Evolutionary conservation across 2,888 invertebrate species (phyloP).

Genomic region (Melanchra persicariae): DNA sequence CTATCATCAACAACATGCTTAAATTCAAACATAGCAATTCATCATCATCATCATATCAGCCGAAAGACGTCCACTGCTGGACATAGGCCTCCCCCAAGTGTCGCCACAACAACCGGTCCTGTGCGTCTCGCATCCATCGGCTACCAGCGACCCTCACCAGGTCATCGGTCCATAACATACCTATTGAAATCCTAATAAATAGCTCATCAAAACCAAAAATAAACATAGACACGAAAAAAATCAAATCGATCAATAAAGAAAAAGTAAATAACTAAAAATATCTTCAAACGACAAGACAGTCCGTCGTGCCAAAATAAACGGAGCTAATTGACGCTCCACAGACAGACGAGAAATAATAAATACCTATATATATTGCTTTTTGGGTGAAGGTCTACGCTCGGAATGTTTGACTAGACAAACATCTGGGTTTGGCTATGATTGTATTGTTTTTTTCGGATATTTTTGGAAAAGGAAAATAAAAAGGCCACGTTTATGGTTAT

Average conservation of each 20-base stretch:
- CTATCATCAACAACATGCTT: too few species aligned
- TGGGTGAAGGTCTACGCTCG: conserved; percentile 59
- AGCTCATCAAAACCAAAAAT: conserved; percentile 3
- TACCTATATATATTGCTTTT: conserved; percentile 53
- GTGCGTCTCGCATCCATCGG: too few species aligned
- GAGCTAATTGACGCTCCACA: conserved; percentile 54
- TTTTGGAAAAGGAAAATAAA: neutral
- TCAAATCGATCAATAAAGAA: conserved; percentile 18
- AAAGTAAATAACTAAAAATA: conserved; percentile 40
- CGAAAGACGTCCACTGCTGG: too few species aligned
- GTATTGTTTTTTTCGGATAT: neutral
- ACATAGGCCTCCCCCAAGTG: too few species aligned
- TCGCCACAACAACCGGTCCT: too few species aligned
- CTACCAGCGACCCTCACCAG: too few species aligned
- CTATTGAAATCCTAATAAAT: neutral
- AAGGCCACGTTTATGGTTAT: too few species aligned
- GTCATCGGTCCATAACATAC: too few species aligned
- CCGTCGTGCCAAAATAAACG: conserved; percentile 60
- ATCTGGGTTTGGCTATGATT: conserved; percentile 19
- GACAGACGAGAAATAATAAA: conserved; percentile 52
- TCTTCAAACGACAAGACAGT: conserved; percentile 44
- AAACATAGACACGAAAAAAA: conserved; percentile 6
- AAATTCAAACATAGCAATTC: too few species aligned
- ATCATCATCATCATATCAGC: too few species aligned
- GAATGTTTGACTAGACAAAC: conserved; percentile 34